Evolutionary conservation across 2,797 vertebrate genomes (phyloP), one percentile per base, ranked within the genome.

Genomic region (Okamejei kenojei): DNA sequence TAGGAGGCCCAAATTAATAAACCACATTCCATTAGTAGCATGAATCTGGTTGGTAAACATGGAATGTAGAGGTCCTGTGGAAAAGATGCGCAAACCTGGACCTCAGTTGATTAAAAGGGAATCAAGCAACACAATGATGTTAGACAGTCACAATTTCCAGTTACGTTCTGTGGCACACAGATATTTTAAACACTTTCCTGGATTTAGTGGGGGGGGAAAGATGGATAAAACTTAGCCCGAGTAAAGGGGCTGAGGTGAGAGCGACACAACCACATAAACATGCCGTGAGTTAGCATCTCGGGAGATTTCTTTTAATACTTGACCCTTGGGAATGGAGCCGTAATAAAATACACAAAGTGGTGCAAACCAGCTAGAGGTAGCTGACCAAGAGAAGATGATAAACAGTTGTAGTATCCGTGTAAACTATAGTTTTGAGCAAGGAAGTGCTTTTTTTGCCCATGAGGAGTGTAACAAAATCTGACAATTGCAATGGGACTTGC

Each of bases 181-280:
- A 93, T 92, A 94, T 94, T 94, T 93, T 94, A 94, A n/a, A 94
- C 93, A 93, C 93, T 93, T 94, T 93, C 93, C 93, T 94, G 81
- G 74, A 93, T 68, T 86, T 35, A 68, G 5, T 65, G n/a, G 63
- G 63, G n/a, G 63, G 63, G 61, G 13, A 32, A 88, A 63, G 61
- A 38, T 35, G 17, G 78, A 79, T 79, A 35, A 11, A 35, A 32
- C 35, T 68, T 7, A 19, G n/a, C n/a, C 32, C 4, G 7, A 21
- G 61, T 8, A 11, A 88, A 35, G 1, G 63, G 9, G 7, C 7
- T 0, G 82, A 88, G 13, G 29, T 9, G n/a, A 32, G 26, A 6
- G 26, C 13, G 54, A 54, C 81, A 68, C 23, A 2, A 19, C 8
- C n/a, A 32, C 19, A 15, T 23, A 68, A 65, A 65, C n/a, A 68